Conservation (phyloP, 2,888 invertebrate species). For the Epinotia ramella region DNA sequence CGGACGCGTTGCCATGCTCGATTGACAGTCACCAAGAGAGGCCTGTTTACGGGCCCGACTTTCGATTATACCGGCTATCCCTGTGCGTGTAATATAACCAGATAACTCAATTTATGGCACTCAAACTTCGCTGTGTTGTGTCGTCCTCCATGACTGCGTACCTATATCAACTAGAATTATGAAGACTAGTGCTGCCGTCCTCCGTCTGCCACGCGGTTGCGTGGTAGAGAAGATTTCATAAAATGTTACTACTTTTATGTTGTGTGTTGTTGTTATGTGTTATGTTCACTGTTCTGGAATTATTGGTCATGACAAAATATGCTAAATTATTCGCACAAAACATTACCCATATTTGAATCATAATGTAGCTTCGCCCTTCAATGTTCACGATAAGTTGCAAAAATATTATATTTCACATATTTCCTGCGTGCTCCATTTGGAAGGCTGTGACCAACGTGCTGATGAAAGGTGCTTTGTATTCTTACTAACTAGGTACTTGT, state of each 20-base stretch:
- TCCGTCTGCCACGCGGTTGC: constrained; percentile 7
- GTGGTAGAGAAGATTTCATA: constrained; percentile 33
- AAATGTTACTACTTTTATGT: constrained; percentile 16
- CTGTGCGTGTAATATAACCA: constrained; percentile 69
- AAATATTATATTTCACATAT: constrained; percentile 10
- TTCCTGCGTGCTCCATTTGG: constrained; percentile 1
- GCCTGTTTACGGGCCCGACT: constrained; percentile 62
- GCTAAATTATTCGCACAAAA: constrained; percentile 43
- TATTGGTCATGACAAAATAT: constrained; percentile 36
- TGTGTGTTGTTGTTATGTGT: too few relatives aligned
- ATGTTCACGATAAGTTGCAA: constrained; percentile 7
- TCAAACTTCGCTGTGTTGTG: constrained; percentile 58
- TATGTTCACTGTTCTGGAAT: constrained; percentile 15
- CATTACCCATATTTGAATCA: constrained; percentile 44
- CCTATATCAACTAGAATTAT: constrained; percentile 67
- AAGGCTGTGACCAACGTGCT: neutral
- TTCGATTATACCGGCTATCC: constrained; percentile 63
- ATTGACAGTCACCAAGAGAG: constrained; percentile 71
- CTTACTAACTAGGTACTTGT: neutral
- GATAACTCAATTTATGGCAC: constrained; percentile 74
- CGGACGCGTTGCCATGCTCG: constrained; percentile 55
- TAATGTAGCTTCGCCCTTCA: constrained; percentile 39
- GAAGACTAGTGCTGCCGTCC: constrained; percentile 49
- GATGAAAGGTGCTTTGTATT: neutral
- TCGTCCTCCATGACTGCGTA: constrained; percentile 61